These are phyloP conservation scores for Nephila pilipes DNA, from an alignment of 1,140 invertebrate species.

Conservation along the genomic window DNA sequence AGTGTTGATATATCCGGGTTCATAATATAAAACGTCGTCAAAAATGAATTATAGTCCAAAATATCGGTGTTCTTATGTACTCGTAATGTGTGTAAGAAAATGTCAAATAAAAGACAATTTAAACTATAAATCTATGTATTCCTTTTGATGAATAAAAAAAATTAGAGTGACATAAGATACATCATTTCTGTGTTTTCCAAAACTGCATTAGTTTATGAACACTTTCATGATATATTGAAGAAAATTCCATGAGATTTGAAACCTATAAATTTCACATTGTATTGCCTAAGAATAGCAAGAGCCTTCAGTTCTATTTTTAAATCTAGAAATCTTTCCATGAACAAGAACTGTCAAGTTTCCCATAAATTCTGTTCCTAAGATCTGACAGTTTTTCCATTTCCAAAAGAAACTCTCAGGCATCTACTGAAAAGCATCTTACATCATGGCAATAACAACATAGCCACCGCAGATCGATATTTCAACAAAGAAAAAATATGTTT, in stretches of 20 bases:
- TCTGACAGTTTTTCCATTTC: background rate
- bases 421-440: background rate
- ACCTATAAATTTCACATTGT: background rate
- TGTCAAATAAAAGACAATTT: too few species aligned
- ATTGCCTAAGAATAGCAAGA: background rate
- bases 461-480: background rate
- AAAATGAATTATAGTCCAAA: too few species aligned
- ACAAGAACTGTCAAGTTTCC: conserved; percentile 8
- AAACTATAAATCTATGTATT: too few species aligned
- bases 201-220: too few species aligned
- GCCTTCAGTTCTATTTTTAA: background rate
- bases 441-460: background rate
- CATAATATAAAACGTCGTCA: too few species aligned
- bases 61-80: too few species aligned
- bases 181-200: too few species aligned
- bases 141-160: too few species aligned
- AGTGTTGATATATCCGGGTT: too few species aligned
- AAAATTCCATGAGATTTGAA: background rate
- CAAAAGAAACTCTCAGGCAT: background rate
- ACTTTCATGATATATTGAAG: too few species aligned
- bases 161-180: too few species aligned
- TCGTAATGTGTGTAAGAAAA: too few species aligned
- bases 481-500: background rate
- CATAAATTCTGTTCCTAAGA: background rate
- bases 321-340: background rate